Evolutionary conservation across 2,797 vertebrate genomes (phyloP).

Genomic region (Pangasius krempfi): DNA sequence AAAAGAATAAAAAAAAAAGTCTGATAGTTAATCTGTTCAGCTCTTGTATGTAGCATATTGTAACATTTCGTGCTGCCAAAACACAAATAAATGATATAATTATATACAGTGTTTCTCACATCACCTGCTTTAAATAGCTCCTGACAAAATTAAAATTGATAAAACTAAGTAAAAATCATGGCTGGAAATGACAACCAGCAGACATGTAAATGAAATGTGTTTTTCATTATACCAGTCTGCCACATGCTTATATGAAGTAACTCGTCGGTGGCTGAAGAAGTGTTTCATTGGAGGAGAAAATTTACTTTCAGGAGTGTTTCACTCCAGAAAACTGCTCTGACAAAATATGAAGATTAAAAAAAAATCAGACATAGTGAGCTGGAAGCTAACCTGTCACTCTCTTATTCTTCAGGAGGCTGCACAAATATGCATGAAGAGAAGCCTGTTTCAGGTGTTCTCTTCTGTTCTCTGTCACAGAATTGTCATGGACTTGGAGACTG

Average conservation of each 20-base stretch:
- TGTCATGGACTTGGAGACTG: slow-evolving; percentile 15
- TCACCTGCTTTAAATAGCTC: slow-evolving; percentile 63
- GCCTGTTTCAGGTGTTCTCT: not conserved
- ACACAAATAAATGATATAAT: slow-evolving; percentile 71
- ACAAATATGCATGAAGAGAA: not conserved
- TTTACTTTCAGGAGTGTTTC: slow-evolving; percentile 21
- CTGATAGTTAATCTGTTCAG: not conserved
- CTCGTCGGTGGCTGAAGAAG: not conserved
- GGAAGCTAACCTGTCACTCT: slow-evolving; percentile 9
- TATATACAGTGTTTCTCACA: slow-evolving; percentile 63
- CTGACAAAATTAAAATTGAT: not conserved
- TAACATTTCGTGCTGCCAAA: slow-evolving; percentile 60
- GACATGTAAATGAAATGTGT: slow-evolving; percentile 13
- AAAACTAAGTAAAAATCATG: not conserved
- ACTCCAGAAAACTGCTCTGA: not conserved
- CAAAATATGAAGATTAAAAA: slow-evolving; percentile 26
- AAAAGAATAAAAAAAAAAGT: not conserved
- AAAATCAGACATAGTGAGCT: not conserved
- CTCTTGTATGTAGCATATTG: no score
- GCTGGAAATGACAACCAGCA: not conserved
- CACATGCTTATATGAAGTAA: not conserved
- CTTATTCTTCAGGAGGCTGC: not conserved
- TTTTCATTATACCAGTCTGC: slow-evolving; percentile 6
- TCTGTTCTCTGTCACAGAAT: slow-evolving; percentile 14
- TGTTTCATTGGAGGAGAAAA: slow-evolving; percentile 20